phyloP scores from a whole-genome alignment of 2,113 vertebrate genomes.

The Rhabdornis inornatus region DNA sequence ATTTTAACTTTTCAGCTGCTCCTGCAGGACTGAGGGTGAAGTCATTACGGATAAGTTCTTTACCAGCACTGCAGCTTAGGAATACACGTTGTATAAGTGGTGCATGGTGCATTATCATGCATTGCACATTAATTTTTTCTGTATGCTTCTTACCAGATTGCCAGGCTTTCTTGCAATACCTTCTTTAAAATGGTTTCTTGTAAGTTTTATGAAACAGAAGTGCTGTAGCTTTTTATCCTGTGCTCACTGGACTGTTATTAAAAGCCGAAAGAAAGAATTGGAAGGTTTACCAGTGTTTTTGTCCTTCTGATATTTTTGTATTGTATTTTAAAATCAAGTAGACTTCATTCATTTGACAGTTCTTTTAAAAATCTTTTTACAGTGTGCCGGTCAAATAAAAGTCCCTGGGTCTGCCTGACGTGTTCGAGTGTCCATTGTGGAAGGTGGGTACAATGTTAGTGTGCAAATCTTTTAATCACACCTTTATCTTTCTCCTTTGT shows the following conservation, averaged over 20 bases:
- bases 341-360: background rate
- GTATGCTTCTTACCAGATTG: background rate
- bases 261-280: background rate
- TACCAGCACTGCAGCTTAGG: background rate
- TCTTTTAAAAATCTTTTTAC: background rate
- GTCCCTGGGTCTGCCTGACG: constrained; percentile 96
- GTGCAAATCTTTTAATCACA: background rate
- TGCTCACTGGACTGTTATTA: background rate
- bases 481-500: background rate
- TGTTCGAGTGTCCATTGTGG: constrained; percentile 96
- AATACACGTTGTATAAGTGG: background rate
- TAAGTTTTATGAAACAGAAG: background rate
- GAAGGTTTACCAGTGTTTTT: background rate
- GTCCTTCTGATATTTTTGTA: background rate
- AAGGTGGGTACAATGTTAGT: constrained; percentile 76
- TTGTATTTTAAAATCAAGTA: background rate
- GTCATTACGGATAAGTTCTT: background rate
- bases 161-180: background rate
- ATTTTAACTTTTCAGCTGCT: background rate
- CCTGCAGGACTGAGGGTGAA: background rate
- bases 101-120: background rate
- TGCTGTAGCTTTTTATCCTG: background rate
- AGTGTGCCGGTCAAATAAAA: constrained; percentile 99
- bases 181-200: background rate
- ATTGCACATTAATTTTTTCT: background rate